phyloP scores from a whole-genome alignment of 2,888 invertebrate genomes.

The Tipula vernalis region DNA sequence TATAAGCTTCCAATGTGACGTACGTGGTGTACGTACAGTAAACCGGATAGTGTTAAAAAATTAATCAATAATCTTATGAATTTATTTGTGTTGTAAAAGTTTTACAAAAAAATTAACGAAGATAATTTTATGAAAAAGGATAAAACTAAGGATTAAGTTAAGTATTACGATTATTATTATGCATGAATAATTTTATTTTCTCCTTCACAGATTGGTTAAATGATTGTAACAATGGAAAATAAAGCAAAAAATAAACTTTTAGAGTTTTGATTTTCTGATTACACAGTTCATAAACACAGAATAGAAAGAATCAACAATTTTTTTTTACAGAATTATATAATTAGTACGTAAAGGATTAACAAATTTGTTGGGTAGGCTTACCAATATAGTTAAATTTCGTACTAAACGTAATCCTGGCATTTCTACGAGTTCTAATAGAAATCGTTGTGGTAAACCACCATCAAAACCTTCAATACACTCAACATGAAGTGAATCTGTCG shows the following conservation, averaged over 20 bases:
- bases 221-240: not conserved
- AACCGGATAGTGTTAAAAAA: not conserved
- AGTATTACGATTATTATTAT: not conserved
- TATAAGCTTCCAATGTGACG: no score
- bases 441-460: conserved; percentile 76
- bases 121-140: not conserved
- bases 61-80: not conserved
- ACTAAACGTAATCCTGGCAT: conserved; percentile 47
- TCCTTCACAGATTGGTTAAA: not conserved
- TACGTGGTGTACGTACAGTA: not conserved
- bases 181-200: not conserved
- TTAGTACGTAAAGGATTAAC: not conserved
- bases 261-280: not conserved
- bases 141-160: not conserved
- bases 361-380: conserved; percentile 21
- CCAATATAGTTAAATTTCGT: conserved; percentile 31
- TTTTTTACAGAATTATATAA: not conserved
- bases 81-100: not conserved
- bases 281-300: not conserved
- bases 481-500: conserved; percentile 67
- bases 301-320: not conserved
- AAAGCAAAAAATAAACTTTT: not conserved
- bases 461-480: conserved; percentile 82
- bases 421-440: conserved; percentile 68
- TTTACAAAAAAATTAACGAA: not conserved